Evolutionary conservation across 2,888 invertebrate species (phyloP).

Genomic region (Cephus nigrinus): DNA sequence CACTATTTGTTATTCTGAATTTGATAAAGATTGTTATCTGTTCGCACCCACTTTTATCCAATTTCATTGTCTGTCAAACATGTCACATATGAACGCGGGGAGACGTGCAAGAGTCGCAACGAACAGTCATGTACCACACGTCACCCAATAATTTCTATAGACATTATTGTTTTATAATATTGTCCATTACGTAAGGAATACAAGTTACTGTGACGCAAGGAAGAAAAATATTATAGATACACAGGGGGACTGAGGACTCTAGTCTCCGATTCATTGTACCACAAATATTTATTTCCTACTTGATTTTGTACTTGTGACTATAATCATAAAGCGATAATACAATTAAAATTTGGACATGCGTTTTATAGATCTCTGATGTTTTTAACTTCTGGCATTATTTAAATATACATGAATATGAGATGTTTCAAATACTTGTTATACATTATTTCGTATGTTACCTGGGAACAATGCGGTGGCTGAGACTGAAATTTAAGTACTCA

Average conservation of each 20-base stretch:
- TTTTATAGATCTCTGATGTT: conserved; percentile 57
- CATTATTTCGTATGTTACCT: not conserved
- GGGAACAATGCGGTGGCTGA: not conserved
- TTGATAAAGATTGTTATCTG: conserved; percentile 47
- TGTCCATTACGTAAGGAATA: conserved; percentile 32
- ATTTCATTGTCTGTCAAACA: conserved; percentile 3
- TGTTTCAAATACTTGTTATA: not conserved
- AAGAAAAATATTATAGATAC: conserved; percentile 36
- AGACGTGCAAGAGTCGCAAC: conserved; percentile 8
- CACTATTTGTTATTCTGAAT: conserved; percentile 16
- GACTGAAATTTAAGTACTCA: conserved; percentile 64
- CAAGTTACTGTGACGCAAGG: conserved; percentile 29
- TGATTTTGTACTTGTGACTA: conserved; percentile 60
- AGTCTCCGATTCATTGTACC: conserved; percentile 54
- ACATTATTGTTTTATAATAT: conserved; percentile 35
- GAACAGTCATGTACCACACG: conserved; percentile 29
- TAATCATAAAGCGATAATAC: conserved; percentile 43
- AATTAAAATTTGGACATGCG: conserved; percentile 51
- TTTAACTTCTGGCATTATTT: conserved; percentile 51
- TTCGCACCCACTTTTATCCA: conserved; percentile 22
- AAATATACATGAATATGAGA: conserved; percentile 37
- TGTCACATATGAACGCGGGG: conserved; percentile 6
- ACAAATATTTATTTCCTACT: conserved; percentile 61
- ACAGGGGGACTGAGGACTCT: conserved; percentile 53
- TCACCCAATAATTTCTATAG: conserved; percentile 33